A percentile compares a stretch with the other conserved stretches of the same genome.
phyloP scores from a whole-genome alignment of 2,113 vertebrate genomes.

The Alethe diademata region DNA sequence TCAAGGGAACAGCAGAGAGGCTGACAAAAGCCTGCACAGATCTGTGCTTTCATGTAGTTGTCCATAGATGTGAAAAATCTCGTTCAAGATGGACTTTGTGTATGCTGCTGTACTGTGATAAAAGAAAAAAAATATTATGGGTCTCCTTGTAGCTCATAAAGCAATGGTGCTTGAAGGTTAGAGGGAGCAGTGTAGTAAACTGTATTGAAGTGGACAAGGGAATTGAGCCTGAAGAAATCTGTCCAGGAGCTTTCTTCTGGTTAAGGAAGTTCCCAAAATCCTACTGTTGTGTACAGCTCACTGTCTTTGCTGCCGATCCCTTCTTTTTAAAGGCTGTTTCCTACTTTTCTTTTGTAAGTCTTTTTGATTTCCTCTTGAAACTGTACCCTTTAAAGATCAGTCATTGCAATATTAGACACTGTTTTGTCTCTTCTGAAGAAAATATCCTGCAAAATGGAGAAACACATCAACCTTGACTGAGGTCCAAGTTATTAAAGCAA shows the following conservation, averaged over 20 bases:
- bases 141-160: neutral
- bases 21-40: rapidly evolving
- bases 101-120: rapidly evolving
- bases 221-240: neutral
- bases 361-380: conserved; percentile 49
- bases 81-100: neutral
- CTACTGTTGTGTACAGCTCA: neutral
- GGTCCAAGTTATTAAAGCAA: conserved; percentile 78
- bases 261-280: neutral
- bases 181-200: neutral
- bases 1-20: neutral
- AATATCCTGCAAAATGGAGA: conserved; percentile 81
- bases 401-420: conserved; percentile 68
- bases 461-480: conserved; percentile 83
- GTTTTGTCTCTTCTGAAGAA: conserved; percentile 82
- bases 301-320: neutral
- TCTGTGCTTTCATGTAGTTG: neutral
- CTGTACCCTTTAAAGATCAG: conserved; percentile 31
- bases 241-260: neutral
- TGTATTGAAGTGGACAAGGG: neutral
- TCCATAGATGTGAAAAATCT: neutral
- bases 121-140: neutral
- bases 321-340: conserved; percentile 23
- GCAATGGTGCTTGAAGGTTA: neutral
- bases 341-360: neutral